Conservation (phyloP, 1,140 invertebrate genomes). For the Drosophila albomicans region DNA sequence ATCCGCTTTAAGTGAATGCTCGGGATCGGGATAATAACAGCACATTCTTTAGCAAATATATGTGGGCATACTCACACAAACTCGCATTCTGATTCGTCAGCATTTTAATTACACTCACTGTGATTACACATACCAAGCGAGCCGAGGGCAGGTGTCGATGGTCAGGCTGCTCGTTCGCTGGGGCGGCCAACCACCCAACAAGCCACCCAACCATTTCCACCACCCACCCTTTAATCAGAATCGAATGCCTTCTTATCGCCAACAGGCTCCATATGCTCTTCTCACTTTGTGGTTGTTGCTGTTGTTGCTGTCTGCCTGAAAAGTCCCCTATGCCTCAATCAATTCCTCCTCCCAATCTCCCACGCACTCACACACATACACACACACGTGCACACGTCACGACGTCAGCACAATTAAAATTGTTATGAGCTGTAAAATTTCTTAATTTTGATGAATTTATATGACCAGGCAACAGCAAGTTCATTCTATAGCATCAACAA, state of each 20-base stretch:
- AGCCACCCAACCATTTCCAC: constrained; percentile 4
- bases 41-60: constrained; percentile 31
- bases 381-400: neutral
- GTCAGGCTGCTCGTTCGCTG: constrained; percentile 27
- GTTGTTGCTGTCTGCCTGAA: constrained; percentile 31
- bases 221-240: constrained; percentile 63
- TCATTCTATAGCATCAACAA: constrained; percentile 41
- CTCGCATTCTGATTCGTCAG: constrained; percentile 49
- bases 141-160: constrained; percentile 59
- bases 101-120: constrained; percentile 68
- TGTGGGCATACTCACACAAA: neutral
- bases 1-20: constrained; percentile 41
- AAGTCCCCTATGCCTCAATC: constrained; percentile 23
- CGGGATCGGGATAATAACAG: constrained; percentile 27
- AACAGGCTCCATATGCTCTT: constrained; percentile 51
- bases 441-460: constrained; percentile 79
- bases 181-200: constrained; percentile 24
- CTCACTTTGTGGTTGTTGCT: constrained; percentile 12
- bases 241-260: constrained; percentile 60
- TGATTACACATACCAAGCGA: constrained; percentile 47
- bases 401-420: constrained; percentile 72
- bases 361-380: neutral
- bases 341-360: neutral
- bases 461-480: constrained; percentile 43
- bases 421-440: constrained; percentile 79